Evolutionary conservation across 2,113 vertebrate genomes (phyloP).

Genomic region (Apteryx mantelli): DNA sequence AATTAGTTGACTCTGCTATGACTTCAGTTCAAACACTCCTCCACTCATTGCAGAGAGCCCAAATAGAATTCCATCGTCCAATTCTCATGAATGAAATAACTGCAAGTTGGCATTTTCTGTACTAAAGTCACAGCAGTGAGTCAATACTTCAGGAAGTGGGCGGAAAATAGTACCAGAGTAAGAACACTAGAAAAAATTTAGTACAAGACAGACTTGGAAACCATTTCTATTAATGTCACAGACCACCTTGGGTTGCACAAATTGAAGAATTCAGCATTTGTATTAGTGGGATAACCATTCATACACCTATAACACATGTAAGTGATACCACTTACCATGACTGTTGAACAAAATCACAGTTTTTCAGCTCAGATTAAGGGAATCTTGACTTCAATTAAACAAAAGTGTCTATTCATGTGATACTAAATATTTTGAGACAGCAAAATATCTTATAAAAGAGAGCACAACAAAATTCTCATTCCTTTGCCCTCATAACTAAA

Average conservation of each 20-base stretch:
- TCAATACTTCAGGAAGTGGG: neutral
- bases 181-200: neutral
- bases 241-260: neutral
- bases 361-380: neutral
- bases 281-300: neutral
- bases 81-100: neutral
- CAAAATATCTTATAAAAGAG: neutral
- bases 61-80: neutral
- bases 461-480: neutral
- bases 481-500: neutral
- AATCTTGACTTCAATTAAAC: neutral
- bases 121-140: neutral
- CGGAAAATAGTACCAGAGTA: neutral
- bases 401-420: neutral
- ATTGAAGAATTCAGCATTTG: neutral
- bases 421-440: neutral
- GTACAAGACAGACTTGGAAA: neutral
- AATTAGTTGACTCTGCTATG: neutral
- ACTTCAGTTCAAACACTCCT: neutral
- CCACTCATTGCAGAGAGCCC: accelerated
- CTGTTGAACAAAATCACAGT: neutral
- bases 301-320: neutral
- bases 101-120: neutral
- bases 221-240: neutral
- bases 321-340: neutral